Percentiles rank a stretch among this genome's conserved stretches.
phyloP scores from a whole-genome alignment of 2,888 invertebrate genomes.

The Gibbula magus region DNA sequence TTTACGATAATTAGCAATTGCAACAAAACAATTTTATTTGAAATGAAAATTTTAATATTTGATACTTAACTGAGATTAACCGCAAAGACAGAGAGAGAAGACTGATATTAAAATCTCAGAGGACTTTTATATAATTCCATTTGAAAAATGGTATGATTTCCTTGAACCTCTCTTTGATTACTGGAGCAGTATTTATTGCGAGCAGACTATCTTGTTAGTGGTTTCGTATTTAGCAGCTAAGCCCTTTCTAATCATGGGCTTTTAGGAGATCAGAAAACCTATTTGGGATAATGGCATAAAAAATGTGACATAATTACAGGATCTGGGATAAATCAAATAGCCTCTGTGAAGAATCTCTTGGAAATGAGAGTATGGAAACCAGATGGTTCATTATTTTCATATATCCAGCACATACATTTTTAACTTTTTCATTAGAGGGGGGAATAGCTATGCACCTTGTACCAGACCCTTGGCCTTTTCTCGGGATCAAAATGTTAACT shows the following conservation, averaged over 20 bases:
- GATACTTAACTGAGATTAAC: too few relatives aligned
- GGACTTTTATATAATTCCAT: too few relatives aligned
- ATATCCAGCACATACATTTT: not conserved
- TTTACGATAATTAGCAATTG: too few relatives aligned
- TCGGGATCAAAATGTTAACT: not conserved
- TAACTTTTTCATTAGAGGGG: constrained; percentile 5
- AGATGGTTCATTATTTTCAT: not conserved
- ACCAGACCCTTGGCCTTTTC: not conserved
- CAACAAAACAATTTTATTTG: too few relatives aligned
- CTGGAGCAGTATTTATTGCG: constrained; percentile 1
- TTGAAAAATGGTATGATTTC: too few relatives aligned
- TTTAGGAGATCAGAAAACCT: constrained; percentile 5
- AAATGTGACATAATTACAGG: not conserved
- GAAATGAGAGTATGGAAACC: not conserved
- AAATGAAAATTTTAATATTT: too few relatives aligned
- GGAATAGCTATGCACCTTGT: not conserved
- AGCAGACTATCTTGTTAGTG: not conserved
- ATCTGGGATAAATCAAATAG: not conserved
- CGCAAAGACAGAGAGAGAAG: too few relatives aligned
- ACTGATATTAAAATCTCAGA: too few relatives aligned
- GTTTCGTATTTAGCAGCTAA: not conserved
- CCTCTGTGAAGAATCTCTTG: not conserved
- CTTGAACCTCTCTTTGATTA: not conserved
- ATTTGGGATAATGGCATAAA: not conserved
- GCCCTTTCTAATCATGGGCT: constrained; percentile 9